Evolutionary conservation across 2,888 invertebrate species (phyloP).

Genomic region (Amphiduros pacificus): DNA sequence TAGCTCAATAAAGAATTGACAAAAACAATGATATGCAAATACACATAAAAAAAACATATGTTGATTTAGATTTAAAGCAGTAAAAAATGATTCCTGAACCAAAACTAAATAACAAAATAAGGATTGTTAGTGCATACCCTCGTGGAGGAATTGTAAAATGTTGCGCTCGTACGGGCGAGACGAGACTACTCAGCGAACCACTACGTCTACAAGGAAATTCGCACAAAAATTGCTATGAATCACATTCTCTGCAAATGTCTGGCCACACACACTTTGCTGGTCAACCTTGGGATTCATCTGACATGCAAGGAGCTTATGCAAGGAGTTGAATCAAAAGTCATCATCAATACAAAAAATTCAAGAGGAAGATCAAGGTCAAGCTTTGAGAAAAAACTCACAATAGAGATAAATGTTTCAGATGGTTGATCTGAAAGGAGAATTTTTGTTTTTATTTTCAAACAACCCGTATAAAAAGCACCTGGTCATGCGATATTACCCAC

Average conservation of each 20-base stretch:
- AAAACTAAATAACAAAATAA: neutral
- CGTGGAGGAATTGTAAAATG: neutral
- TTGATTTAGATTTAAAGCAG: too few relatives aligned
- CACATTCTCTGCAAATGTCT: too few relatives aligned
- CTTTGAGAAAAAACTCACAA: neutral
- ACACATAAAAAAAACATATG: too few relatives aligned
- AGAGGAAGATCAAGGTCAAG: too few relatives aligned
- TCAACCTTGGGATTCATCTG: neutral
- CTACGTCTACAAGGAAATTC: conserved; percentile 21
- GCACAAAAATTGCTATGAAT: neutral
- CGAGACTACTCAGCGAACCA: conserved; percentile 24
- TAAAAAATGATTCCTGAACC: too few relatives aligned
- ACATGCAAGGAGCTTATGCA: too few relatives aligned
- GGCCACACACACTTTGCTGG: neutral
- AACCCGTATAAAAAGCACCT: too few relatives aligned
- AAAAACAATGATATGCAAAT: too few relatives aligned
- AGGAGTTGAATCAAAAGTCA: too few relatives aligned
- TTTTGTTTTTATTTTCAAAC: neutral
- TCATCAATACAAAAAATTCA: too few relatives aligned
- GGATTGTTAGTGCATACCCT: conserved; percentile 10
- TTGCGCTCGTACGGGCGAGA: conserved; percentile 2
- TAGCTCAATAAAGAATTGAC: too few relatives aligned
- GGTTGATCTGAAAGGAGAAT: neutral
- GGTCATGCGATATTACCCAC: too few relatives aligned
- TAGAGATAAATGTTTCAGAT: neutral